phyloP scores from a whole-genome alignment of 35 echinoderm and acorn worm species.

The Hemicentrotus pulcherrimus region DNA sequence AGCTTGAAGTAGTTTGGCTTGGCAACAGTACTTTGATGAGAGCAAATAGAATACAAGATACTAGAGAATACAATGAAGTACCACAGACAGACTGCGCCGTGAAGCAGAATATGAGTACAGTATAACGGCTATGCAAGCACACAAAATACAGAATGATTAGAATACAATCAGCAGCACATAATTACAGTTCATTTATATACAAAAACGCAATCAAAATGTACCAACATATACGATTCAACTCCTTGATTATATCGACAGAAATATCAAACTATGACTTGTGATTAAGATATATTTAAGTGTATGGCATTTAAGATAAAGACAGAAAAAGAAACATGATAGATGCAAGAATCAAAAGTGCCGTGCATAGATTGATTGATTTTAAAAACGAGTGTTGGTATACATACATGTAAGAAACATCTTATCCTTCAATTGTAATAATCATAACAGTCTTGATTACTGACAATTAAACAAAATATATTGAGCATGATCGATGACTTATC shows the following conservation, averaged over 20 bases:
- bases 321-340: background rate
- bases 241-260: background rate
- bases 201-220: background rate
- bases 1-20: background rate
- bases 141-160: constrained; percentile 10
- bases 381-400: background rate
- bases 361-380: background rate
- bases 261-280: background rate
- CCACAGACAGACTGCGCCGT: background rate
- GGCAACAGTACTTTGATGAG: background rate
- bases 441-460: background rate
- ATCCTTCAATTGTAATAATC: background rate
- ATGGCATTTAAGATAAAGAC: background rate
- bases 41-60: constrained; percentile 5
- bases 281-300: background rate
- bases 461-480: background rate
- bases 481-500: background rate
- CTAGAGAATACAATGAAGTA: background rate
- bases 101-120: background rate
- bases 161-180: constrained; percentile 26
- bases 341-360: background rate
- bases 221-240: background rate
- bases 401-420: background rate
- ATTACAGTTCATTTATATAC: constrained; percentile 12
- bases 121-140: background rate